A percentile compares a stretch with the other conserved stretches of the same genome.
Evolutionary conservation across 1,140 invertebrate genomes (phyloP).

Genomic region (Coptotermes formosanus): DNA sequence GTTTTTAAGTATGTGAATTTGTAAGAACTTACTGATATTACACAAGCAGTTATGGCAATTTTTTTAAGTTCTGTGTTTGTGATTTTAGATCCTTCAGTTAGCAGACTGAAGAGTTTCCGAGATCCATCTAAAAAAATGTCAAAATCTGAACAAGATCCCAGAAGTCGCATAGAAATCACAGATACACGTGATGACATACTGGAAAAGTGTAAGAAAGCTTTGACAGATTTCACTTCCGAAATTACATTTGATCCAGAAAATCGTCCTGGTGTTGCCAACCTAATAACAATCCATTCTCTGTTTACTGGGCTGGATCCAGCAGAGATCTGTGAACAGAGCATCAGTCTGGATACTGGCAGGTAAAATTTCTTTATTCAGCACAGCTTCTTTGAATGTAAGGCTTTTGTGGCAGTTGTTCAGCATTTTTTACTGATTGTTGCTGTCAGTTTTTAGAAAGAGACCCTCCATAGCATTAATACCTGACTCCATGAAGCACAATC

Average conservation of each 20-base stretch:
- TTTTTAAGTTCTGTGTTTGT: neutral
- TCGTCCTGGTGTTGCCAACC: conserved; percentile 85
- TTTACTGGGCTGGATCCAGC: conserved; percentile 66
- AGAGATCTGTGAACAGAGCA: conserved; percentile 68
- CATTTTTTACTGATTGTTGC: conserved; percentile 27
- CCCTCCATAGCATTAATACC: no score
- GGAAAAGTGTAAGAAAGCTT: conserved; percentile 84
- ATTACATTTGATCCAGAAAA: conserved; percentile 75
- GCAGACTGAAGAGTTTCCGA: conserved; percentile 74
- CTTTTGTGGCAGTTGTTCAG: neutral
- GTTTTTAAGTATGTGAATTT: no score
- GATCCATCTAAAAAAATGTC: conserved; percentile 95
- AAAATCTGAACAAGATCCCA: conserved; percentile 83
- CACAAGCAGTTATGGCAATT: no score
- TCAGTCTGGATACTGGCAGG: conserved; percentile 70
- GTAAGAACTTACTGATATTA: no score
- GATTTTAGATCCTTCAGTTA: neutral
- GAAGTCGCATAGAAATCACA: conserved; percentile 75
- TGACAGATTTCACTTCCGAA: conserved; percentile 87
- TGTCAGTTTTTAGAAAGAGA: neutral
- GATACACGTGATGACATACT: conserved; percentile 76
- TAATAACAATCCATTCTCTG: conserved; percentile 81
- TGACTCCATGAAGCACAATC: no score
- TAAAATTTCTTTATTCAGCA: conserved; percentile 44
- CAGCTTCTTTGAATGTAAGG: neutral